Conservation (phyloP, 1,140 invertebrate genomes). For the Adoxophyes honmai region DNA sequence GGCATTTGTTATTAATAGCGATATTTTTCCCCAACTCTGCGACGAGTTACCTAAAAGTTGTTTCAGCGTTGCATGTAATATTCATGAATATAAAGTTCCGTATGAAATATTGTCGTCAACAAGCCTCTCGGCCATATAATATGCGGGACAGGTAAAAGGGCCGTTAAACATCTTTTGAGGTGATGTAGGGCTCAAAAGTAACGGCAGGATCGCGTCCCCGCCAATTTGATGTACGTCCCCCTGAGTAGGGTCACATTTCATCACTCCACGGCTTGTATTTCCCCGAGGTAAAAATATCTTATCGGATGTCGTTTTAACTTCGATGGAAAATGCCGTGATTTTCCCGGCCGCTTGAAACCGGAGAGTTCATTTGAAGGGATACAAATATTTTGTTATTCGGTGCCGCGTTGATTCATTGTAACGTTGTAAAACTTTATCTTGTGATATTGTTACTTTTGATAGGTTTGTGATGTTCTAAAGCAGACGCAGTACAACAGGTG, state of each 20-base stretch:
- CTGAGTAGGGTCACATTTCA: slow-evolving; percentile 33
- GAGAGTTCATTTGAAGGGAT: slow-evolving; percentile 10
- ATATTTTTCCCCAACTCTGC: slow-evolving; percentile 12
- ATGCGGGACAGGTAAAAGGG: slow-evolving; percentile 24
- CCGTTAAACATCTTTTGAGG: slow-evolving; percentile 26
- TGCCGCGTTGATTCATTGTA: too few relatives aligned
- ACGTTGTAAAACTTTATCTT: too few relatives aligned
- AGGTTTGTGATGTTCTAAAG: too few relatives aligned
- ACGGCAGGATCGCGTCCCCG: slow-evolving; percentile 14
- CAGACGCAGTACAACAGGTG: too few relatives aligned
- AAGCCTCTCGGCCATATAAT: slow-evolving; percentile 19
- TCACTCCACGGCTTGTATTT: slow-evolving; percentile 22
- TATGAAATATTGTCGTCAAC: slow-evolving; percentile 37
- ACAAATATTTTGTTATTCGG: neutral
- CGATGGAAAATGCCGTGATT: slow-evolving; percentile 5
- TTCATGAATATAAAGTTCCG: slow-evolving; percentile 35
- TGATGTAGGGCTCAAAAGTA: slow-evolving; percentile 31
- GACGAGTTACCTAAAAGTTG: slow-evolving; percentile 17
- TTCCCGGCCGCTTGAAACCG: neutral
- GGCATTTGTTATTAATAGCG: neutral
- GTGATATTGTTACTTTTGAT: too few relatives aligned
- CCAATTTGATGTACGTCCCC: slow-evolving; percentile 25
- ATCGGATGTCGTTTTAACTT: slow-evolving; percentile 18
- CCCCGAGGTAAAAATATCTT: slow-evolving; percentile 28
- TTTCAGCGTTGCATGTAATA: slow-evolving; percentile 31